phyloP scores from a whole-genome alignment of 2,797 vertebrate species.

The Iguana delicatissima region DNA sequence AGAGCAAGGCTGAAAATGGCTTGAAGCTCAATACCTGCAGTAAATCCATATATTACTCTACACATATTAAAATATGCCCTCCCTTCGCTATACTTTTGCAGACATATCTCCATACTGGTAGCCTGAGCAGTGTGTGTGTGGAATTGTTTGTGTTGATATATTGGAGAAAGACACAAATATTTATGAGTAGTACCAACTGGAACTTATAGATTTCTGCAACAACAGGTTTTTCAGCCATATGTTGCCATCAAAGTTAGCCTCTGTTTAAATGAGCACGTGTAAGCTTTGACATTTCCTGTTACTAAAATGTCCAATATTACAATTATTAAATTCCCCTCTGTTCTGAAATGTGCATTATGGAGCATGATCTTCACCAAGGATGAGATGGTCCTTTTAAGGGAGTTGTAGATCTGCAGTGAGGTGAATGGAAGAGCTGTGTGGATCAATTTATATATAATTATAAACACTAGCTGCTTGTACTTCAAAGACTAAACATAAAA shows the following conservation, averaged over 20 bases:
- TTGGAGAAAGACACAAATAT: constrained; percentile 52
- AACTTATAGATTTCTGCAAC: constrained; percentile 48
- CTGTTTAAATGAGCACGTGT: constrained; percentile 20
- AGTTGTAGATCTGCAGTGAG: neutral
- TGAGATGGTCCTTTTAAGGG: constrained; percentile 6
- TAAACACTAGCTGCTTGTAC: neutral
- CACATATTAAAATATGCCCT: constrained; percentile 61
- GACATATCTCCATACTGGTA: constrained; percentile 53
- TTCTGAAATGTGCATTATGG: constrained; percentile 34
- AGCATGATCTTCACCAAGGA: constrained; percentile 12
- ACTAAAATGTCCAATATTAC: constrained; percentile 34
- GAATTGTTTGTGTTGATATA: constrained; percentile 53
- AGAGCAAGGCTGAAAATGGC: constrained; percentile 56
- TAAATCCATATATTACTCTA: constrained; percentile 67
- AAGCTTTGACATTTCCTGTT: constrained; percentile 42
- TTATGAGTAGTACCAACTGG: constrained; percentile 48
- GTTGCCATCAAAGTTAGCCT: constrained; percentile 27
- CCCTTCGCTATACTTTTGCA: constrained; percentile 59
- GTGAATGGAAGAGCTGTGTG: constrained; percentile 3
- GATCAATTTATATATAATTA: neutral
- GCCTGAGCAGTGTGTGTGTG: constrained; percentile 42
- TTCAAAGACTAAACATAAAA: constrained; percentile 1
- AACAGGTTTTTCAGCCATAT: constrained; percentile 44
- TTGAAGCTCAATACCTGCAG: constrained; percentile 59
- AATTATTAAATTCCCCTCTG: constrained; percentile 39